Base-by-base conservation (phyloP, 1,140 invertebrate genomes). In the Zaprionus ornatus region DNA sequence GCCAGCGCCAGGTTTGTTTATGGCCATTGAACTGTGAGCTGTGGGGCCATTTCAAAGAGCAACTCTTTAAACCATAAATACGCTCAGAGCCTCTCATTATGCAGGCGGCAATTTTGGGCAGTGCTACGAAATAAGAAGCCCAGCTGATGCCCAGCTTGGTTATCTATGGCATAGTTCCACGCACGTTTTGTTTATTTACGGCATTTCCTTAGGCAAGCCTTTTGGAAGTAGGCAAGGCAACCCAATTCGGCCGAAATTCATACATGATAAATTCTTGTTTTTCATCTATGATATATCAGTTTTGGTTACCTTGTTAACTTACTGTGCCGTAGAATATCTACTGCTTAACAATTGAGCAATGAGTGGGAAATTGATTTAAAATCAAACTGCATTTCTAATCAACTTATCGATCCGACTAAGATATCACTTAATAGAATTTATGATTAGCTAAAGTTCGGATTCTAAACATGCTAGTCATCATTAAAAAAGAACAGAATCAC, bases 1-100 rank as follows among this genome's bases (percentile, higher is more conserved):
- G 66, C 45, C 71, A 29, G 25, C 45, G 48, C 17, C 45, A 55
- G 64, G 42, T 57, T 67, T 75, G 62, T 65, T 77, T 66, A 75
- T 70, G 63, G 37, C 42, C 66, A 69, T 70, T 75, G 72, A 74
- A 78, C 76, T 60, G 10, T 50, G 57, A 62, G 45, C 25, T 37
- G 56, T 62, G 59, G 17, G 32, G 6, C 65, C 37, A 40, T 45
- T 32, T 37, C 50, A 21, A 21, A n/a, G n/a, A 27, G n/a, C 42
- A 82, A 71, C 76, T 82, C 65, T 86, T 86, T 68, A 82, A 82
- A 68, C 68, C 79, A 74, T 87, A 76, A 86, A 82, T 76, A 69
- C 55, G 17, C 54, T 13, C 35, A 55, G 45, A 25, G 68, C 23
- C 59, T 61, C 69, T 63, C 70, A 72, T 82, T 79, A 77, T 70